Evolutionary conservation across 1,140 invertebrate species (phyloP).

Genomic region (Magallana ariakensis): DNA sequence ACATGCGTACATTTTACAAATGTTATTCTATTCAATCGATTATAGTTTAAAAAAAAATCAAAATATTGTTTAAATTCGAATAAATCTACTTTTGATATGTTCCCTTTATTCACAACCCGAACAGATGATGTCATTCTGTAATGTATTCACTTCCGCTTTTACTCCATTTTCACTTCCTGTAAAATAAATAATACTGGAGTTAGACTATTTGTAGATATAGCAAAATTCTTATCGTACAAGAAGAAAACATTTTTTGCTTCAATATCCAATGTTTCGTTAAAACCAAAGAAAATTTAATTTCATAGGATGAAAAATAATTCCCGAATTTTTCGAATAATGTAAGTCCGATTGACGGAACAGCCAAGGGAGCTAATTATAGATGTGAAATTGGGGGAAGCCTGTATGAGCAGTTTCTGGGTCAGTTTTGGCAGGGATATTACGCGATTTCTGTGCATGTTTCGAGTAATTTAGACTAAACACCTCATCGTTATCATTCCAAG

Average conservation of each 20-base stretch:
- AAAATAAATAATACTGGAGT: neutral
- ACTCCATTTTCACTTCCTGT: neutral
- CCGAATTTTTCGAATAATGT: neutral
- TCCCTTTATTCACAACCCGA: neutral
- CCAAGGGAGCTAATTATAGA: constrained; percentile 50
- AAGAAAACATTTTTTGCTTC: no score
- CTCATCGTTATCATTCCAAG: constrained; percentile 17
- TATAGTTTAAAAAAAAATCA: no score
- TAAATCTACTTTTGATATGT: neutral
- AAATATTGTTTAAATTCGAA: no score
- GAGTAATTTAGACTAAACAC: constrained; percentile 21
- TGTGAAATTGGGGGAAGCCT: constrained; percentile 46
- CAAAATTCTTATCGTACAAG: no score
- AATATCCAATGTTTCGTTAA: no score
- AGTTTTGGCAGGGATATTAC: constrained; percentile 46
- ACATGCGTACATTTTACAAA: no score
- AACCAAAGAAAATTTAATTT: no score
- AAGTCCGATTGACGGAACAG: constrained; percentile 27
- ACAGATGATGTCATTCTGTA: constrained; percentile 21
- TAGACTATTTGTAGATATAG: no score
- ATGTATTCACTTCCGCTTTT: constrained; percentile 36
- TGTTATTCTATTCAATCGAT: no score
- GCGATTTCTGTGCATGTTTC: constrained; percentile 42
- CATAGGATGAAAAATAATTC: no score
- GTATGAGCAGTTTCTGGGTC: constrained; percentile 40